Percentiles rank a stretch among this genome's conserved stretches.
These are phyloP conservation scores for Bambusicola thoracicus DNA, from an alignment of 2,113 vertebrate genomes.

Conservation along the genomic window DNA sequence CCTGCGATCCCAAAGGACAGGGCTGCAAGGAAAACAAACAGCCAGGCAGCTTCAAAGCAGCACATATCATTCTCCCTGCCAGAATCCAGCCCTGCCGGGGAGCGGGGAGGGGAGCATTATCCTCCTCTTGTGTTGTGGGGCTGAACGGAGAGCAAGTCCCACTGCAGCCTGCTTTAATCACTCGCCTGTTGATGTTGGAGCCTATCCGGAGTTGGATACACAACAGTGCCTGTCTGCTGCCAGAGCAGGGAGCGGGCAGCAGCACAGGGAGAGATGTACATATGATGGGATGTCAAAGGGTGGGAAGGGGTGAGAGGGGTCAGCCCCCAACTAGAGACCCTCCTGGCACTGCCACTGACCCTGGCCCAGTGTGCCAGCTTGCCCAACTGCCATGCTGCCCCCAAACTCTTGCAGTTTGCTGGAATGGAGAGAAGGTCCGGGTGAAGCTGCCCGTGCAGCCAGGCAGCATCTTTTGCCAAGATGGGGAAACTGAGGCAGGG, in stretches of 20 bases:
- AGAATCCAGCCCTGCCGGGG: rapidly evolving
- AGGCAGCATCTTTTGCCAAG: not conserved
- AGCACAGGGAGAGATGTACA: rapidly evolving
- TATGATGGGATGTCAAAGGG: not conserved
- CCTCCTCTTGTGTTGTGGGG: not conserved
- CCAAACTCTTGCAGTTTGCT: rapidly evolving
- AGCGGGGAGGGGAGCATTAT: not conserved
- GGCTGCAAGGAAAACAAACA: slow-evolving; percentile 29
- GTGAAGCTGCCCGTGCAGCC: not conserved
- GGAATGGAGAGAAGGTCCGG: rapidly evolving
- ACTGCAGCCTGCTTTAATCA: slow-evolving; percentile 1
- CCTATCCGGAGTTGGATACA: not conserved
- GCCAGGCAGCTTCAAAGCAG: slow-evolving; percentile 23
- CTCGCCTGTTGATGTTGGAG: slow-evolving; percentile 42
- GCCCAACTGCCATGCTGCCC: not conserved
- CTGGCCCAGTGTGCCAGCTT: not conserved
- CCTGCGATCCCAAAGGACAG: not conserved
- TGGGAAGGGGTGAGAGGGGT: not conserved
- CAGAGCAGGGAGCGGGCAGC: not conserved
- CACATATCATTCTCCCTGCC: not conserved
- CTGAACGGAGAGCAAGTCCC: not conserved
- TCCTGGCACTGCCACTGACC: rapidly evolving
- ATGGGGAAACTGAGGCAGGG: slow-evolving; percentile 17
- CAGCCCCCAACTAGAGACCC: not conserved
- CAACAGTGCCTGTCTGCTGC: slow-evolving; percentile 30